These are phyloP conservation scores for Drosophila parabipectinata DNA, from an alignment of 1,140 invertebrate genomes.

Conservation along the genomic window DNA sequence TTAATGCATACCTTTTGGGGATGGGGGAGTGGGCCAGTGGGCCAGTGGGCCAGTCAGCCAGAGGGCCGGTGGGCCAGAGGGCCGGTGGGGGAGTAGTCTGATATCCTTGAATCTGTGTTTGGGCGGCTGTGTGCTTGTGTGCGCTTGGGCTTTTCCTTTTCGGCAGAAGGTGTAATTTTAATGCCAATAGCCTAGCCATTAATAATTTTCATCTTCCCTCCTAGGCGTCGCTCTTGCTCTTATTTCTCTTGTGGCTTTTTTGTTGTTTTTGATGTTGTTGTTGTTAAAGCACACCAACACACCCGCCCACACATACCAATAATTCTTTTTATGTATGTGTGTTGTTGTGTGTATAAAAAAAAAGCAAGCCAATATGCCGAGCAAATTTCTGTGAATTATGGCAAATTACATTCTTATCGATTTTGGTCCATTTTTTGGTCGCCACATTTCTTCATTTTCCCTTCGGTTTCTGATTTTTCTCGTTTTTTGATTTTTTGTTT, in stretches of 20 bases:
- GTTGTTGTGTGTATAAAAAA: conserved; percentile 15
- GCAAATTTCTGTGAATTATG: conserved; percentile 82
- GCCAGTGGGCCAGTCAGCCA: neutral
- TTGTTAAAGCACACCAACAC: conserved; percentile 2
- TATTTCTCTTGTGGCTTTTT: conserved; percentile 14
- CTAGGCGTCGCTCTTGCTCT: conserved; percentile 5
- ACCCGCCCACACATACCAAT: conserved; percentile 1
- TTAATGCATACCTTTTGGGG: conserved; percentile 62
- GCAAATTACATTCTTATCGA: conserved; percentile 82
- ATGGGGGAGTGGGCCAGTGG: conserved; percentile 10
- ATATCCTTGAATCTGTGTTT: conserved; percentile 9
- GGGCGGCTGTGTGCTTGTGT: neutral
- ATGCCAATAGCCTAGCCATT: conserved; percentile 69
- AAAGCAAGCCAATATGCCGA: conserved; percentile 73
- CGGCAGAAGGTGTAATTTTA: conserved; percentile 66
- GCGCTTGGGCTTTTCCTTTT: conserved; percentile 22
- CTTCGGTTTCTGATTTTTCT: neutral
- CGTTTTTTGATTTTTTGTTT: neutral
- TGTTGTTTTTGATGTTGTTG: neutral
- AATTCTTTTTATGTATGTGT: conserved; percentile 3
- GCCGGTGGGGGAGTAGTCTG: too few relatives aligned
- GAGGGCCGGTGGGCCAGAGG: neutral
- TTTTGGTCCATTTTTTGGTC: conserved; percentile 74
- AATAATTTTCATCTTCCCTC: conserved; percentile 59
- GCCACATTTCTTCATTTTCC: conserved; percentile 35